A percentile compares a stretch with the other conserved stretches of the same genome.
These are phyloP conservation scores for Melospiza melodia DNA, from an alignment of 2,113 vertebrate genomes.

Conservation along the genomic window DNA sequence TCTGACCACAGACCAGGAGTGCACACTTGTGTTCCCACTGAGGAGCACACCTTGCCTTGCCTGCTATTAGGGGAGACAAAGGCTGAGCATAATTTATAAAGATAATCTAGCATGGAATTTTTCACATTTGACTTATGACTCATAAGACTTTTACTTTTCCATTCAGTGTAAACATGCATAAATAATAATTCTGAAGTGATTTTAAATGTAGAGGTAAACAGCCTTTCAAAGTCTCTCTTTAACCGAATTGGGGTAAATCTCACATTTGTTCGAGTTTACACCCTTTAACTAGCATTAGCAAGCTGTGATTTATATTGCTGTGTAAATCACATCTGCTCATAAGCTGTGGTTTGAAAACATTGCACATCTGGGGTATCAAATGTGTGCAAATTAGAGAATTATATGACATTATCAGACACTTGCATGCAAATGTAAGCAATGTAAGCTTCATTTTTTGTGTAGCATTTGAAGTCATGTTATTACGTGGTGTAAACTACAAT, in stretches of 20 bases:
- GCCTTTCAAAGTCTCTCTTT: conserved; percentile 5
- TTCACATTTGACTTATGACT: background rate
- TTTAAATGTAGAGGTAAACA: background rate
- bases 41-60: background rate
- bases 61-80: background rate
- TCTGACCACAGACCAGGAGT: background rate
- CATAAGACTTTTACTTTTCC: background rate
- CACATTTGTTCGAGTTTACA: conserved; percentile 36
- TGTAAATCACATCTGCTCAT: conserved; percentile 56
- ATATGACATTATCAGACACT: conserved; percentile 41
- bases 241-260: conserved; percentile 8
- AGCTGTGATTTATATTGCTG: conserved; percentile 53
- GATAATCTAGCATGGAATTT: background rate
- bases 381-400: conserved; percentile 56
- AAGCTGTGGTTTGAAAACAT: conserved; percentile 47
- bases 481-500: conserved; percentile 3
- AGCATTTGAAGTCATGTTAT: conserved; percentile 8
- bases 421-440: conserved; percentile 47
- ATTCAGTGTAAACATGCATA: background rate
- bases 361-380: conserved; percentile 37
- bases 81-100: background rate
- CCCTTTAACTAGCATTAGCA: conserved; percentile 7
- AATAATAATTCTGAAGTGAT: background rate
- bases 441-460: background rate
- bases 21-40: background rate